Base-by-base conservation (phyloP, 2,888 invertebrate species). In the Anarsia innoxiella region DNA sequence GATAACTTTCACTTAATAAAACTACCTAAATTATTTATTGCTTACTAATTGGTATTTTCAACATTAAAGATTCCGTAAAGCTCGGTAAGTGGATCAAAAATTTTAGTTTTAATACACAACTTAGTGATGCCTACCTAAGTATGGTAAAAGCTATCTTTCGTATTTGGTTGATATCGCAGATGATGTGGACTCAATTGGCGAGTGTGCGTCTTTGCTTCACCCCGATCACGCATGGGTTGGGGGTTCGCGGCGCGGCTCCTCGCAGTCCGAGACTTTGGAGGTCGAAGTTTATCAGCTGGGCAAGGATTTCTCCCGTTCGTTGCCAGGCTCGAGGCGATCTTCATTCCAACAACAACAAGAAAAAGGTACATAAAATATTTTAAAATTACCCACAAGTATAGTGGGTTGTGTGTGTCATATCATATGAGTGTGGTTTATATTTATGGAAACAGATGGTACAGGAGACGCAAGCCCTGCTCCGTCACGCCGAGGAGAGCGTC, bases 191-290 rank as follows among this genome's bases (percentile, higher is more conserved):
- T 91, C 91, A 1, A 91, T 92, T 54, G 91, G 91, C 29, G 92
- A 92, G 68, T 90, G 91, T 46, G 88, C 90, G 2, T 90, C 93
- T 45, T 86, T 93, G 44, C 83, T 95, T 25, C 95, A 95, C 75
- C 95, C 95, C 0, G 95, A 95, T 77, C 92, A 93, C 70, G 94
- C 94, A 1, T 94, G 92, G 90, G 86, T 86, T 31, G 90, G 88
- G 1, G 90, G 90, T 41, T 94, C 94, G 0, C 85, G 95, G 16
- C 88, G 95, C 19, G 95, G 95, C 23, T 95, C 94, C n/a, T 94
- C 94, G 27, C 94, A 95, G 65, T 95, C 94, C 0, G 95, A 95
- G 66, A 93, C 93, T 35, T 83, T 94, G 32, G 94, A 95, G 65
- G 91, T 92, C 34, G 93, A 94, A 66, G 91, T 92, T 6, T 94